A percentile compares a stretch with the other conserved stretches of the same genome.
Evolutionary conservation across 2,113 vertebrate species (phyloP).

Genomic region (Scalopus aquaticus): DNA sequence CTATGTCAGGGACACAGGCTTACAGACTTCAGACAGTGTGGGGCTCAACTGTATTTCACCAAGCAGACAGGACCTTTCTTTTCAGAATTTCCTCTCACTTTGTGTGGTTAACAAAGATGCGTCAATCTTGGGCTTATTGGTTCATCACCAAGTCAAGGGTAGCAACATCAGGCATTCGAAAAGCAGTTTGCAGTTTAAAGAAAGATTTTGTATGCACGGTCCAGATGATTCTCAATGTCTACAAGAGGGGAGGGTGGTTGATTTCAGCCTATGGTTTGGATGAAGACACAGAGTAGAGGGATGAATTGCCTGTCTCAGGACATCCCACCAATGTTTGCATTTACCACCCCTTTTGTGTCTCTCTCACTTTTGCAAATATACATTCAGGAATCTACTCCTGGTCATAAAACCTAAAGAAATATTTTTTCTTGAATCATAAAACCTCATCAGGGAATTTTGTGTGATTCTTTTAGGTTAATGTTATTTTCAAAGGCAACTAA

Average conservation of each 20-base stretch:
- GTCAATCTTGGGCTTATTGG: neutral
- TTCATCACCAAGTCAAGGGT: neutral
- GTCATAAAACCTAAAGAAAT: neutral
- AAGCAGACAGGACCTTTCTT: neutral
- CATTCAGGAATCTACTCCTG: neutral
- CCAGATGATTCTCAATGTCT: neutral
- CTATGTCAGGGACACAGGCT: no score
- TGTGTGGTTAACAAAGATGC: neutral
- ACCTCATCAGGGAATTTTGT: neutral
- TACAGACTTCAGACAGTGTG: neutral
- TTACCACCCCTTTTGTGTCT: rapidly evolving
- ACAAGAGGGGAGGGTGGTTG: neutral
- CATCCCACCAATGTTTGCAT: neutral
- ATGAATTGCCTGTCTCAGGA: neutral
- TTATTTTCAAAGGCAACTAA: neutral
- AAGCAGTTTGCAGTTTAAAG: neutral
- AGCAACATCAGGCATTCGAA: neutral
- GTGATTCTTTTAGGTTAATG: neutral
- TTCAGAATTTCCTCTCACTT: neutral
- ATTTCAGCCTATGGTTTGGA: neutral
- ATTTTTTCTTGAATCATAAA: neutral
- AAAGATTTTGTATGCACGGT: neutral
- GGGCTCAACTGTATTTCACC: neutral
- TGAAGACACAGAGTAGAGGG: neutral
- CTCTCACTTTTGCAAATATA: neutral